Conservation (phyloP, 2,888 invertebrate species). For the Polyploca ridens region DNA sequence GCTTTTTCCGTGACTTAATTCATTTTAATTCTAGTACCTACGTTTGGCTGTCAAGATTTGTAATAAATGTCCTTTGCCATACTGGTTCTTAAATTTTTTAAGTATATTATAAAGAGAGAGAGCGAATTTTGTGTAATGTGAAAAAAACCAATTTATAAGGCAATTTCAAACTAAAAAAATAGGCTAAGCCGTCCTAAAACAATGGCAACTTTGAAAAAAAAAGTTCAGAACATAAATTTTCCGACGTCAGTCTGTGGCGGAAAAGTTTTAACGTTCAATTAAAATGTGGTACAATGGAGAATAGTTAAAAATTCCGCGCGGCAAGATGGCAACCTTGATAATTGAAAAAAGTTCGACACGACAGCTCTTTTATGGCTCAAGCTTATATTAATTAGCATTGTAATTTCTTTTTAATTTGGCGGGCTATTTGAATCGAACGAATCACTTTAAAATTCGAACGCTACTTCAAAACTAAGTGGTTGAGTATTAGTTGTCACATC, state of each 20-base stretch:
- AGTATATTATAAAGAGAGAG: no score
- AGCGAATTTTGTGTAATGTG: no score
- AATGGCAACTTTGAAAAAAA: neutral
- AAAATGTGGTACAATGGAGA: neutral
- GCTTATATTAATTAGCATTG: neutral
- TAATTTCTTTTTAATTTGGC: neutral
- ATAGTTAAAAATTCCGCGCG: neutral
- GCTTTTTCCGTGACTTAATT: neutral
- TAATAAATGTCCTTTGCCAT: no score
- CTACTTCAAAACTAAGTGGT: no score
- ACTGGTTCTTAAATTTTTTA: no score
- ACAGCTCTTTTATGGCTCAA: neutral
- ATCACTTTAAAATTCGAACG: neutral
- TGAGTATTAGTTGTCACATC: neutral
- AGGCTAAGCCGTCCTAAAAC: neutral
- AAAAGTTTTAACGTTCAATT: constrained; percentile 2
- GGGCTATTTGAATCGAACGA: neutral
- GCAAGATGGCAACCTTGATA: neutral
- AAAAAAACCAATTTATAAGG: neutral
- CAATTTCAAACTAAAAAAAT: neutral
- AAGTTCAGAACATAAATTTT: neutral
- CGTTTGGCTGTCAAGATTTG: neutral
- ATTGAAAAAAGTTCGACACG: neutral
- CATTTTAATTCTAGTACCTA: neutral
- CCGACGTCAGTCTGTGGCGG: neutral